These are phyloP conservation scores for Kryptolebias marmoratus DNA, from an alignment of 2,113 vertebrate species.

Conservation along the genomic window DNA sequence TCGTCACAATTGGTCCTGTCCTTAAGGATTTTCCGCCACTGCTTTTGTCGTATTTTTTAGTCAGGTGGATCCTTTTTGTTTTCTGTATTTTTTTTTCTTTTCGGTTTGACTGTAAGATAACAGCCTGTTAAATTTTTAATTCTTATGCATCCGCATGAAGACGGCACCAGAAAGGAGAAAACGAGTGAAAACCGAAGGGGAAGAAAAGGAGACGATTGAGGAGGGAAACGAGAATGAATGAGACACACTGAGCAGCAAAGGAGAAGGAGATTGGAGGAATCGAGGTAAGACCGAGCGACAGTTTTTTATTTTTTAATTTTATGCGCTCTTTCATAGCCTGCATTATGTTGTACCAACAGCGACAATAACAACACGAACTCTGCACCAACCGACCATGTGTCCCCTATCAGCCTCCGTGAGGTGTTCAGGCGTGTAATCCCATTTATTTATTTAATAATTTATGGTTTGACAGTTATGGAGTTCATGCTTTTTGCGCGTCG, in stretches of 20 bases:
- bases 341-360: conserved; percentile 10
- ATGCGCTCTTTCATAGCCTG: conserved; percentile 20
- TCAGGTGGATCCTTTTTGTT: conserved; percentile 5
- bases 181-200: conserved; percentile 70
- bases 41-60: conserved; percentile 29
- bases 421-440: conserved; percentile 49
- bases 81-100: neutral
- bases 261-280: conserved; percentile 74
- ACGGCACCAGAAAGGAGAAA: conserved; percentile 74
- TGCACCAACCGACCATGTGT: conserved; percentile 17
- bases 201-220: conserved; percentile 58
- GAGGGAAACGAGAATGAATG: conserved; percentile 77
- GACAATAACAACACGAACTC: conserved; percentile 34
- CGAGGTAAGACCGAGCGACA: conserved; percentile 73
- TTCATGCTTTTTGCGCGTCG: conserved; percentile 61
- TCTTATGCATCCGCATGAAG: conserved; percentile 82
- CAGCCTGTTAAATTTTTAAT: conserved; percentile 79
- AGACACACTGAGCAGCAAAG: conserved; percentile 73
- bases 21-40: conserved; percentile 57
- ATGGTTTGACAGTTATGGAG: conserved; percentile 50
- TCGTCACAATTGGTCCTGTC: conserved; percentile 49
- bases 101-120: conserved; percentile 63
- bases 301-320: conserved; percentile 34
- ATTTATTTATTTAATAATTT: conserved; percentile 66
- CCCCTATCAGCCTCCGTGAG: conserved; percentile 16